These are phyloP conservation scores for Zaprionus davidi DNA, from an alignment of 1,140 invertebrate species.

Conservation along the genomic window DNA sequence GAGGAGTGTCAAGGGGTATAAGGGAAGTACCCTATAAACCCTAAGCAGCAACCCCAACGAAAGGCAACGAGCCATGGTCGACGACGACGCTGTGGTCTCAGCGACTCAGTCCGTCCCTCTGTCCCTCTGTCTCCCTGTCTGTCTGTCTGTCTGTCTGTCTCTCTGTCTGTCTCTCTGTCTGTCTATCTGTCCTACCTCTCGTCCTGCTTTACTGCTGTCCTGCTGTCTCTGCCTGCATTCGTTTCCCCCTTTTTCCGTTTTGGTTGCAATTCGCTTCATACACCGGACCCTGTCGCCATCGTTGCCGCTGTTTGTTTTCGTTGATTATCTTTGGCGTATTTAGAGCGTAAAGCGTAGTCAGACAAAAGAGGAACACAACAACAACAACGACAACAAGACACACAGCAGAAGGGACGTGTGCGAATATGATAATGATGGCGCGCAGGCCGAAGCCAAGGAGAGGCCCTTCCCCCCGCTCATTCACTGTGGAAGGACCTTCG, in stretches of 20 bases:
- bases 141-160: background rate
- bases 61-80: conserved; percentile 41
- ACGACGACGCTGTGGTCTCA: conserved; percentile 8
- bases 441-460: conserved; percentile 30
- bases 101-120: background rate
- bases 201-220: too few species aligned
- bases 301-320: conserved; percentile 78
- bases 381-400: conserved; percentile 5
- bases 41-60: conserved; percentile 38
- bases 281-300: conserved; percentile 75
- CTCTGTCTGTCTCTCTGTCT: background rate
- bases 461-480: background rate
- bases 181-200: background rate
- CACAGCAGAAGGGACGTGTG: conserved; percentile 7
- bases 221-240: background rate
- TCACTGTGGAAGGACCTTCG: conserved; percentile 2
- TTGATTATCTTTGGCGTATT: conserved; percentile 84
- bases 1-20: background rate
- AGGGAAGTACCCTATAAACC: conserved; percentile 26
- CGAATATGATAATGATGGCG: conserved; percentile 47
- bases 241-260: conserved; percentile 26
- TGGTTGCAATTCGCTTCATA: conserved; percentile 61
- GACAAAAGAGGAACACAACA: conserved; percentile 54
- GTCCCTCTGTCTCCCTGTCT: background rate
- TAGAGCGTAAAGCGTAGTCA: conserved; percentile 84